These are phyloP conservation scores for Microcebus lehilahytsara DNA, from an alignment of 2,113 vertebrate genomes.

Conservation along the genomic window DNA sequence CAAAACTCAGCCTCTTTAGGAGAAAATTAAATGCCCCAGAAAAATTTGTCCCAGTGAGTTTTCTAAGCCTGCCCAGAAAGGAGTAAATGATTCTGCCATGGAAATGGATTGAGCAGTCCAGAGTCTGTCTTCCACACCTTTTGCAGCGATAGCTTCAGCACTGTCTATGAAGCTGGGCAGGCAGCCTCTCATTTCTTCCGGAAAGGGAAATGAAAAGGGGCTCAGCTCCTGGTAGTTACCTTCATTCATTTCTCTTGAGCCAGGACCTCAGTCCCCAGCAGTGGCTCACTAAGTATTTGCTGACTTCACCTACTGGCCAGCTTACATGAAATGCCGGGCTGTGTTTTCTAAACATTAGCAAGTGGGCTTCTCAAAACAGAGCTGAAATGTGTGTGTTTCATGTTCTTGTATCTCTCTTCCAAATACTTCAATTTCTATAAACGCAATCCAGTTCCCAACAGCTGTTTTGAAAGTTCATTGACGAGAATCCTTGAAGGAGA, in stretches of 20 bases:
- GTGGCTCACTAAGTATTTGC: neutral
- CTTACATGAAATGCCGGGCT: neutral
- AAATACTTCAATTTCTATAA: neutral
- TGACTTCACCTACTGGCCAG: neutral
- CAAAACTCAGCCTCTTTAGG: neutral
- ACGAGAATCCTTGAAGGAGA: neutral
- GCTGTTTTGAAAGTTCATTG: neutral
- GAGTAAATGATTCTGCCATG: neutral
- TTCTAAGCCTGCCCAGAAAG: neutral
- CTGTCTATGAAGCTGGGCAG: neutral
- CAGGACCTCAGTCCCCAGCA: neutral
- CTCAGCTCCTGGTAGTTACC: neutral
- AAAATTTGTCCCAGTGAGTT: neutral
- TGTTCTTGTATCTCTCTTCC: neutral
- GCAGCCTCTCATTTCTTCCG: neutral
- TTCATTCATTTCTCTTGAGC: neutral
- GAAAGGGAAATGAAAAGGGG: neutral
- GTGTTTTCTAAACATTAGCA: conserved; percentile 22
- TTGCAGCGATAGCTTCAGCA: rapidly evolving
- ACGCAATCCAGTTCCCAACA: conserved; percentile 5
- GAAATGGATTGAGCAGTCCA: neutral
- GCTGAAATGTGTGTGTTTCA: neutral
- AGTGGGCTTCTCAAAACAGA: neutral
- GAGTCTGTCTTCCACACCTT: neutral
- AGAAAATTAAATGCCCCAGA: neutral